A percentile compares a stretch with the other conserved stretches of the same genome.
phyloP scores from a whole-genome alignment of 2,113 vertebrate species.

The Daboia siamensis region DNA sequence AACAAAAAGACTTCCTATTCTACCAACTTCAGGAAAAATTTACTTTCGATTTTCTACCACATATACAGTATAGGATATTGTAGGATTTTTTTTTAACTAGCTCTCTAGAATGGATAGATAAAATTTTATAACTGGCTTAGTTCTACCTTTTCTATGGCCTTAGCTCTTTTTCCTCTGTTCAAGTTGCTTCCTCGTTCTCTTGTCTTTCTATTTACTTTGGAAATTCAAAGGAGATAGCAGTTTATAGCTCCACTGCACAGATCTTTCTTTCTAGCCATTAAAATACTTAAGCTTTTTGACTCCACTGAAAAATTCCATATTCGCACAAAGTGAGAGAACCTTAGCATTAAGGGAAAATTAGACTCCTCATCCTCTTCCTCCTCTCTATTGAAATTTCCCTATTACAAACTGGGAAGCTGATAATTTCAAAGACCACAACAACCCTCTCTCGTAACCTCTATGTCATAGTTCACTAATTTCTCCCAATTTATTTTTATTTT shows the following conservation, averaged over 20 bases:
- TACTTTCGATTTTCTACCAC: conserved; percentile 41
- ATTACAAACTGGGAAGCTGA: not conserved
- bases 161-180: not conserved
- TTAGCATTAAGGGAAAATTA: not conserved
- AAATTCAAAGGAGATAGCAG: not conserved
- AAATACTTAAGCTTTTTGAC: not conserved
- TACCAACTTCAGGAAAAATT: conserved; percentile 24
- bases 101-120: not conserved
- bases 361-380: not conserved
- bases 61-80: not conserved
- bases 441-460: not conserved
- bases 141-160: not conserved
- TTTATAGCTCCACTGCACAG: not conserved
- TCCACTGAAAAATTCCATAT: not conserved
- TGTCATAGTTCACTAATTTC: not conserved
- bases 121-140: not conserved
- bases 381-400: not conserved
- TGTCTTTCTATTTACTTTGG: not conserved
- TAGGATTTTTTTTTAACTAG: not conserved
- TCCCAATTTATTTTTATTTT: not conserved
- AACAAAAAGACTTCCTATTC: conserved; percentile 59
- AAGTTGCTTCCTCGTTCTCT: not conserved
- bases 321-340: not conserved
- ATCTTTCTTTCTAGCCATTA: not conserved
- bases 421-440: not conserved